Evolutionary conservation across 2,888 invertebrate species (phyloP).

Genomic region (Junonia oenone): DNA sequence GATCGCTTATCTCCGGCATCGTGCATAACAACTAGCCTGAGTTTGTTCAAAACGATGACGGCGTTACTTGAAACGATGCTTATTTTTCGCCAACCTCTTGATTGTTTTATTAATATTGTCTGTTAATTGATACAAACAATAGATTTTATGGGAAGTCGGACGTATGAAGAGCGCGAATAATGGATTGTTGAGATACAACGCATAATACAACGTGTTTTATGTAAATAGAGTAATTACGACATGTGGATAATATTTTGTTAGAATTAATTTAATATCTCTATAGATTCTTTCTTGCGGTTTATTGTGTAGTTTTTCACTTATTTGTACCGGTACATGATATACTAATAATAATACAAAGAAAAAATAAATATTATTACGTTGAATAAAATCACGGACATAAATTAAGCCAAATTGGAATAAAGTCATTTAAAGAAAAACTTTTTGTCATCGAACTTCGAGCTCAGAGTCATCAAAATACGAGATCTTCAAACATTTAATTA

Average conservation of each 20-base stretch:
- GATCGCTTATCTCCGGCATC: conserved; percentile 66
- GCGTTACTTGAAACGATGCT: conserved; percentile 61
- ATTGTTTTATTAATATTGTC: conserved; percentile 44
- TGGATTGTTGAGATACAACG: neutral
- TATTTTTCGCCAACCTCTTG: conserved; percentile 60
- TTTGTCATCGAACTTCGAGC: neutral
- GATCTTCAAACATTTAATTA: conserved; percentile 25
- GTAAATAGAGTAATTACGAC: too few species aligned
- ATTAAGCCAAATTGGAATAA: neutral
- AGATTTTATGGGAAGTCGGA: conserved; percentile 2
- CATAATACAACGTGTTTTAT: neutral
- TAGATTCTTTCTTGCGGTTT: too few species aligned
- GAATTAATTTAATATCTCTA: too few species aligned
- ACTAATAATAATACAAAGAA: too few species aligned
- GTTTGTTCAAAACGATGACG: conserved; percentile 64
- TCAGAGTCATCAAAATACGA: conserved; percentile 6
- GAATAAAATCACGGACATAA: neutral
- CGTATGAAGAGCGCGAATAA: neutral
- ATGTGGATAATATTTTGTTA: too few species aligned
- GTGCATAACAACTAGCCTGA: conserved; percentile 64
- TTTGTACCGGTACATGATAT: too few species aligned
- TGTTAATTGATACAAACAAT: conserved; percentile 16
- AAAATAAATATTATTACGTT: neutral
- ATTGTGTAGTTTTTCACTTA: too few species aligned
- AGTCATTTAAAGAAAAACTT: neutral